phyloP scores from a whole-genome alignment of 2,113 vertebrate genomes.

The Paracanthobrama guichenoti region DNA sequence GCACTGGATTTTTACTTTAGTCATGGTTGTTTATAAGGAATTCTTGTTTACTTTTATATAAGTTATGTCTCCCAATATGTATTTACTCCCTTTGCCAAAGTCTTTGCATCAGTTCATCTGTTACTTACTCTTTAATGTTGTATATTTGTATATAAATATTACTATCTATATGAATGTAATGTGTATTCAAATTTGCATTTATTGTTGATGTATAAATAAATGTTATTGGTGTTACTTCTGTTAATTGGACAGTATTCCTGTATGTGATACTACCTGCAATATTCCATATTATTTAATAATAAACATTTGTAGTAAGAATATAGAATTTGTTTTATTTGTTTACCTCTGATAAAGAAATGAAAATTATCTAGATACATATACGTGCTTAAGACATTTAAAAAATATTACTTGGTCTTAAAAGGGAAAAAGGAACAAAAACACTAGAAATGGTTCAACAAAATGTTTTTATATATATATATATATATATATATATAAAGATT shows the following conservation, averaged over 20 bases:
- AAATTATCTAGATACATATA: not conserved
- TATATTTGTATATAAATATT: conserved; percentile 76
- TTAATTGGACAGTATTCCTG: conserved; percentile 76
- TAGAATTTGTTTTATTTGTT: conserved; percentile 1
- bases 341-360: not conserved
- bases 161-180: conserved; percentile 76
- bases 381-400: not conserved
- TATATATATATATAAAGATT: not conserved
- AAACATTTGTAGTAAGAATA: conserved; percentile 63
- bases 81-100: conserved; percentile 79
- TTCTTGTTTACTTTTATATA: conserved; percentile 72
- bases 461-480: too few relatives aligned
- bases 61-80: conserved; percentile 68
- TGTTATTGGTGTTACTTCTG: conserved; percentile 68
- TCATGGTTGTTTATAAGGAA: conserved; percentile 63
- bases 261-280: conserved; percentile 79
- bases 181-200: conserved; percentile 76
- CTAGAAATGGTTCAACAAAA: not conserved
- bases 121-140: conserved; percentile 63
- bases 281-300: conserved; percentile 75
- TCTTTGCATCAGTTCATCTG: conserved; percentile 66
- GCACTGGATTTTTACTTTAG: conserved; percentile 75
- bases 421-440: not conserved
- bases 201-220: conserved; percentile 70
- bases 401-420: not conserved